Base-by-base conservation (phyloP, 2,888 invertebrate genomes). In the Dolichopus griseipennis region DNA sequence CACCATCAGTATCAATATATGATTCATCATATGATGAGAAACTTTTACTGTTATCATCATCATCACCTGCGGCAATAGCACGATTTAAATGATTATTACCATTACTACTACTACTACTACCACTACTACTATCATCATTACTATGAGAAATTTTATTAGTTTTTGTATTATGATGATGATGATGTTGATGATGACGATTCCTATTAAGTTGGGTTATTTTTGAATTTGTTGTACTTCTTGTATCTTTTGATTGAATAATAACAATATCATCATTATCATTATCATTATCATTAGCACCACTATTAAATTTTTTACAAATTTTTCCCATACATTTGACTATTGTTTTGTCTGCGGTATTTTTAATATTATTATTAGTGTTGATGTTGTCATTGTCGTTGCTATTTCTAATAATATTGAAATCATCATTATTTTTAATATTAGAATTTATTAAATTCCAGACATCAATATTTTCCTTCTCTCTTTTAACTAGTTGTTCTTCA, bases 401-500 rank as follows among this genome's bases (percentile, higher is more conserved):
- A 65, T 37, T 20, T 37, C 6, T 27, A 21, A 7, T 64, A 37
- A 21, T 61, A 37, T 43, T 6, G 37, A 64, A 1, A 65, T 41
- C 5, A 27, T 67, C 41, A 10, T 63, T 7, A 43, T 66, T 34
- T 22, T 74, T 75, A 67, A 75, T 76, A 71, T 77, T 75, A 64
- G 76, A 18, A 52, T 9, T 52, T 9, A 15, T 52, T 18, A 18
- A 6, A 18, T 62, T 62, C 18, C 22, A 12, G 8, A 22, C 20
- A 20, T 61, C 21, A 21, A 10, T 10, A 10, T 61, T 27, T 27
- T 27, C 15, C 15, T 27, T 63, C 18, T 63, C 15, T 15, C 5
- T 27, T 27, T 63, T 3, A 61, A 9, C 12, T 21, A 10, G 9
- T 20, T 61, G 6, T 61, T 61, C 20, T 61, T 61, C 20, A 61